These are phyloP conservation scores for Heliconius ismenius DNA, from an alignment of 2,888 invertebrate species.

Conservation along the genomic window DNA sequence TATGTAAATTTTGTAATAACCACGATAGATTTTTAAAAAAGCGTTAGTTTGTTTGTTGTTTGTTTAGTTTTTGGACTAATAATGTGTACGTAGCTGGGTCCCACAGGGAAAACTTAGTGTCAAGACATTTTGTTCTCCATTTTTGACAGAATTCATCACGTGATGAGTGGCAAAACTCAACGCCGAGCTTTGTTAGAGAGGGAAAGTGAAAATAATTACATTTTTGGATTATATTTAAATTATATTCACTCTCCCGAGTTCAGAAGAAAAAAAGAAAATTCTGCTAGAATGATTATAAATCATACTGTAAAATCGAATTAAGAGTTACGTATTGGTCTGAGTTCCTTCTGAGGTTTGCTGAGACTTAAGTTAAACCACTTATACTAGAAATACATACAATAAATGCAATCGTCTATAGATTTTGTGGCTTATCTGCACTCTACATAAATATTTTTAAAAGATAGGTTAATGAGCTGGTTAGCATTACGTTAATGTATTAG, in stretches of 20 bases:
- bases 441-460: neutral
- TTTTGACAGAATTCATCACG: neutral
- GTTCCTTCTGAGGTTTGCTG: constrained; percentile 3
- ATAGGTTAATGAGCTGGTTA: neutral
- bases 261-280: no score
- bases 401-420: constrained; percentile 6
- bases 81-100: no score
- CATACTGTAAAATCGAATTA: no score
- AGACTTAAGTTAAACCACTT: constrained; percentile 16
- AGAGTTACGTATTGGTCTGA: neutral
- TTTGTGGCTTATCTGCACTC: constrained; percentile 10
- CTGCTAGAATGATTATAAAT: no score
- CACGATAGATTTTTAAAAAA: neutral
- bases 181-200: neutral
- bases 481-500: neutral
- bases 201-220: neutral
- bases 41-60: no score
- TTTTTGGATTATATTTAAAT: no score
- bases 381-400: neutral
- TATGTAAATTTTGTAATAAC: neutral
- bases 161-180: neutral
- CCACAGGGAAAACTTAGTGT: no score
- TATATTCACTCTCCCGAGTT: no score
- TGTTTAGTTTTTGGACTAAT: no score
- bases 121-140: neutral